These are phyloP conservation scores for Otis tarda DNA, from an alignment of 2,113 vertebrate genomes.

Conservation along the genomic window DNA sequence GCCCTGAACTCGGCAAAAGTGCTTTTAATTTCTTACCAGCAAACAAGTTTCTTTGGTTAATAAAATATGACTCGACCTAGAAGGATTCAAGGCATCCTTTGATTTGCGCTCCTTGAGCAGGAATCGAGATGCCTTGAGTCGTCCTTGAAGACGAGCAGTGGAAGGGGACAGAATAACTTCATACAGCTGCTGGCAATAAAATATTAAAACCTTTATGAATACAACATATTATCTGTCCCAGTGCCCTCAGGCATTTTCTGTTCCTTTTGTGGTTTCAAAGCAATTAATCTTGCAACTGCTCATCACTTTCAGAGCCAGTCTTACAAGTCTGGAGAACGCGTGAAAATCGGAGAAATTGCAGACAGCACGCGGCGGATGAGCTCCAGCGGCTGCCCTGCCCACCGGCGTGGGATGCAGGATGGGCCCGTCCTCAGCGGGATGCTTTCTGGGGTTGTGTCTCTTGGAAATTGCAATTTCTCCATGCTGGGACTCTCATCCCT, in stretches of 20 bases:
- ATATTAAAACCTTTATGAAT: constrained; percentile 56
- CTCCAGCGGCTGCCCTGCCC: background rate
- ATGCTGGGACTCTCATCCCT: background rate
- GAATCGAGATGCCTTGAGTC: background rate
- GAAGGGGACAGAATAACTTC: constrained; percentile 32
- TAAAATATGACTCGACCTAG: background rate
- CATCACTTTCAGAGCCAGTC: background rate
- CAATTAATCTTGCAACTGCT: constrained; percentile 44
- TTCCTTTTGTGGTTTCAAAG: constrained; percentile 47
- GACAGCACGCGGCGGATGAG: background rate
- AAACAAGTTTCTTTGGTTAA: background rate
- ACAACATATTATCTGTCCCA: constrained; percentile 18
- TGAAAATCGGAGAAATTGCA: background rate
- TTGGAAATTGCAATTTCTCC: background rate
- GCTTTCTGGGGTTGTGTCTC: background rate
- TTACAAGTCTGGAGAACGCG: background rate
- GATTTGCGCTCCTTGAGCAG: background rate
- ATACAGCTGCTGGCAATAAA: constrained; percentile 40
- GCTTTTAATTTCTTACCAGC: constrained; percentile 11
- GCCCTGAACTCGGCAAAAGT: background rate
- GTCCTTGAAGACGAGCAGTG: constrained; percentile 19
- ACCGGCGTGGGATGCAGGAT: background rate
- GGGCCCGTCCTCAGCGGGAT: background rate
- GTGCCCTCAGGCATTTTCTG: constrained; percentile 38
- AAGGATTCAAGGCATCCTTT: background rate